These are phyloP conservation scores for Hololepta plana DNA, from an alignment of 2,888 invertebrate genomes.

Conservation along the genomic window DNA sequence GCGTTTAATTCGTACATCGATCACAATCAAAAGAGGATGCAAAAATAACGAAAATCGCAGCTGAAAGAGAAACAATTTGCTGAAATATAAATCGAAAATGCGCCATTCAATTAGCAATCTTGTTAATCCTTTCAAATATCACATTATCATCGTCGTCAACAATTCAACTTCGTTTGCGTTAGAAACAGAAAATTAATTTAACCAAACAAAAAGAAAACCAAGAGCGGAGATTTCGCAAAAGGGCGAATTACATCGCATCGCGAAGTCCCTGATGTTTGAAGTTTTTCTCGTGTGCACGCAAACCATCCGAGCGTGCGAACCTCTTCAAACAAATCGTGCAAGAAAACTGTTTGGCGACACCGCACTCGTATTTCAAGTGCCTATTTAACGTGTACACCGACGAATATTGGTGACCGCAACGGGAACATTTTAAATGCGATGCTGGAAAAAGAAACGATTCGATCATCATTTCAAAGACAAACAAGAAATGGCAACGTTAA, in stretches of 20 bases:
- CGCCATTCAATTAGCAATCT: too few relatives aligned
- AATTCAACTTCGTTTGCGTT: too few relatives aligned
- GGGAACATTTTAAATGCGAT: constrained; percentile 28
- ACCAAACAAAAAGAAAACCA: constrained; percentile 1
- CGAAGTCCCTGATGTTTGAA: constrained; percentile 3
- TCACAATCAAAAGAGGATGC: too few relatives aligned
- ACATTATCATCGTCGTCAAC: too few relatives aligned
- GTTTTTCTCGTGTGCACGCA: constrained; percentile 20
- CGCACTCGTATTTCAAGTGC: constrained; percentile 39
- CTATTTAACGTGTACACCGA: constrained; percentile 37
- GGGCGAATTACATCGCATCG: too few relatives aligned
- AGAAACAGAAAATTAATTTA: constrained; percentile 2
- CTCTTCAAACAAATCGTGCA: constrained; percentile 24
- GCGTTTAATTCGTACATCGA: too few relatives aligned
- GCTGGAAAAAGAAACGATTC: constrained; percentile 22
- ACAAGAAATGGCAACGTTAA: too few relatives aligned
- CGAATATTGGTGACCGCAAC: constrained; percentile 38
- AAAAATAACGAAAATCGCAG: too few relatives aligned
- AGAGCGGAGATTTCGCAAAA: neutral
- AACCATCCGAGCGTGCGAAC: constrained; percentile 24
- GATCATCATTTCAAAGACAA: too few relatives aligned
- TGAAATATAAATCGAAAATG: too few relatives aligned
- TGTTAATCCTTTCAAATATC: too few relatives aligned
- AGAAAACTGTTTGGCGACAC: constrained; percentile 30
- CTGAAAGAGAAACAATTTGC: too few relatives aligned